phyloP scores from a whole-genome alignment of 2,797 vertebrate species.

The Otolemur crassicaudatus region DNA sequence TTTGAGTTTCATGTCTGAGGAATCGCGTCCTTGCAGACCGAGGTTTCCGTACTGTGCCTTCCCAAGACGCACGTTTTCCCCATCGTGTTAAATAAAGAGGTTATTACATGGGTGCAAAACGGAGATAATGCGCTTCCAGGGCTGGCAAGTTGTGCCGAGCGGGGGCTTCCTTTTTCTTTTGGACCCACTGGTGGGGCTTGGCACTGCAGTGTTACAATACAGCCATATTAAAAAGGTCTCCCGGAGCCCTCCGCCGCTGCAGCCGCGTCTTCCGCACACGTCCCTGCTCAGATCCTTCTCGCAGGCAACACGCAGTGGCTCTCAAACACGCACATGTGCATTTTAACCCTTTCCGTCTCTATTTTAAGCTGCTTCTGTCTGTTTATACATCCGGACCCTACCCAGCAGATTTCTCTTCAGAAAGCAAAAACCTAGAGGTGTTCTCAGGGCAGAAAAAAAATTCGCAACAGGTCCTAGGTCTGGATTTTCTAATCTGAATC shows the following conservation, averaged over 20 bases:
- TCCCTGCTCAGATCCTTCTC: conserved; percentile 66
- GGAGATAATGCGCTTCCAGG: conserved; percentile 71
- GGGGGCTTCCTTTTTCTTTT: conserved; percentile 79
- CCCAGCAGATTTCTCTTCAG: neutral
- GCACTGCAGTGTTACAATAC: conserved; percentile 89
- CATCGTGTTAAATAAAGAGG: conserved; percentile 76
- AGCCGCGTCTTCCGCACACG: conserved; percentile 72
- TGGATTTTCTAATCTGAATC: conserved; percentile 38
- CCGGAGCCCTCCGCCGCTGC: conserved; percentile 83
- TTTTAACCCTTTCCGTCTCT: conserved; percentile 52
- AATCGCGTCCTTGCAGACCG: conserved; percentile 60
- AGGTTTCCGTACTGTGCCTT: conserved; percentile 72
- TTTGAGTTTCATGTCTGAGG: conserved; percentile 73
- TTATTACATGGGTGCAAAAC: conserved; percentile 81
- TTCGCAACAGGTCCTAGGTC: conserved; percentile 87
- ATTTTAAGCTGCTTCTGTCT: conserved; percentile 65
- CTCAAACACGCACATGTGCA: conserved; percentile 62
- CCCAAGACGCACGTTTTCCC: conserved; percentile 70
- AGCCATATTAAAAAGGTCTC: conserved; percentile 91
- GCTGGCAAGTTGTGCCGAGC: conserved; percentile 84
- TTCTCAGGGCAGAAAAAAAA: conserved; percentile 35
- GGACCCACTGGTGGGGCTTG: conserved; percentile 80
- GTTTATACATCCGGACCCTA: neutral
- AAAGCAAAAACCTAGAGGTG: conserved; percentile 46
- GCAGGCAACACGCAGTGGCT: conserved; percentile 53